These are phyloP conservation scores for Plutomurus gul DNA, from an alignment of 1,140 invertebrate species.

Conservation along the genomic window DNA sequence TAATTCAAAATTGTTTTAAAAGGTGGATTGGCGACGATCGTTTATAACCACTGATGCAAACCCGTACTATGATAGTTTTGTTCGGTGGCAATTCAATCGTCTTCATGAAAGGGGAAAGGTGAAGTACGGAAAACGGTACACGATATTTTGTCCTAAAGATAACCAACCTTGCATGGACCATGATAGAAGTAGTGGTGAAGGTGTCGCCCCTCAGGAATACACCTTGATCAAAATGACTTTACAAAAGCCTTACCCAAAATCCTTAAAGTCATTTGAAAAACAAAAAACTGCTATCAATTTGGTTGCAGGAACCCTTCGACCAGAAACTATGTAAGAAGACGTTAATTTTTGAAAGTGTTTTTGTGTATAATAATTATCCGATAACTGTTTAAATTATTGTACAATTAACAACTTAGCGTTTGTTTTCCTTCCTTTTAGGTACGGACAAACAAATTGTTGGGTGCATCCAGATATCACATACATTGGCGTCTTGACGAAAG, in stretches of 20 bases:
- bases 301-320: slow-evolving; percentile 95
- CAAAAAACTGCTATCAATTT: slow-evolving; percentile 67
- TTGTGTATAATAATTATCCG: neutral
- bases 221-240: slow-evolving; percentile 95
- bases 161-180: slow-evolving; percentile 99
- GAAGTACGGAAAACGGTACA: slow-evolving; percentile 96
- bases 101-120: slow-evolving; percentile 88
- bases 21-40: slow-evolving; percentile 94
- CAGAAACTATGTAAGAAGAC: slow-evolving; percentile 85
- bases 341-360: neutral
- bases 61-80: slow-evolving; percentile 97
- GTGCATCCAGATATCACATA: slow-evolving; percentile 93
- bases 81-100: slow-evolving; percentile 93
- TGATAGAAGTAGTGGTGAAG: slow-evolving; percentile 91
- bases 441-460: slow-evolving; percentile 99
- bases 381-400: neutral
- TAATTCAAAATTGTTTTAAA: slow-evolving; percentile 40
- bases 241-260: slow-evolving; percentile 72
- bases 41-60: slow-evolving; percentile 99
- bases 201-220: slow-evolving; percentile 97
- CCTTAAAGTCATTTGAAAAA: slow-evolving; percentile 64
- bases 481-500: slow-evolving; percentile 75
- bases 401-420: neutral
- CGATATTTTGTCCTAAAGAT: slow-evolving; percentile 95
- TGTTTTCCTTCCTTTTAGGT: slow-evolving; percentile 58